These are phyloP conservation scores for Melolontha melolontha DNA, from an alignment of 2,888 invertebrate species.

Conservation along the genomic window DNA sequence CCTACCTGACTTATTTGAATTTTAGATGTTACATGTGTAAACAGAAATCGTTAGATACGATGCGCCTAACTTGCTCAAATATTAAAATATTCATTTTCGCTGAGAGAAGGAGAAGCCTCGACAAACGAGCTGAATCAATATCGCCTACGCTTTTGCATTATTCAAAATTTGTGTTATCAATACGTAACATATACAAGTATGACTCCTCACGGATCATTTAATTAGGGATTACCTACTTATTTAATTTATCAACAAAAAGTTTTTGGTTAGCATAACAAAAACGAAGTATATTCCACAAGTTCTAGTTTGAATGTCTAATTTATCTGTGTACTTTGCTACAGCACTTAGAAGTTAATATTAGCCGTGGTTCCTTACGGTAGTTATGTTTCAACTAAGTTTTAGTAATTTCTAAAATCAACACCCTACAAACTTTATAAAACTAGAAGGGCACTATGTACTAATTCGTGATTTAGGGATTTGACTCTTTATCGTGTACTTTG, in stretches of 20 bases:
- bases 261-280: too few relatives aligned
- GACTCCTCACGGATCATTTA: not conserved
- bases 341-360: too few relatives aligned
- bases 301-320: too few relatives aligned
- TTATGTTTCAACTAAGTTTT: too few relatives aligned
- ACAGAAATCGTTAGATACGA: slow-evolving; percentile 1
- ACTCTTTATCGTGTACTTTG: too few relatives aligned
- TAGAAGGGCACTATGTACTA: too few relatives aligned
- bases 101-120: not conserved
- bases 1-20: slow-evolving; percentile 24
- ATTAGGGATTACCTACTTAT: not conserved
- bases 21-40: slow-evolving; percentile 23
- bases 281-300: too few relatives aligned
- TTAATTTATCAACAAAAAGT: not conserved
- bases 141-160: slow-evolving; percentile 7
- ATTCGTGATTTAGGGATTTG: too few relatives aligned
- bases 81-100: slow-evolving; percentile 26
- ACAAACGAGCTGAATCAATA: slow-evolving; percentile 24
- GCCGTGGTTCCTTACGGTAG: too few relatives aligned
- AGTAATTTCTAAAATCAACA: too few relatives aligned
- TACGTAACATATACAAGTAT: slow-evolving; percentile 6
- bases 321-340: too few relatives aligned
- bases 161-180: slow-evolving; percentile 19
- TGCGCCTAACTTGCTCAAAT: slow-evolving; percentile 9
- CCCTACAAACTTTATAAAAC: too few relatives aligned